Evolutionary conservation across 2,113 vertebrate species (phyloP).

Genomic region (Orientallactaga bullata): DNA sequence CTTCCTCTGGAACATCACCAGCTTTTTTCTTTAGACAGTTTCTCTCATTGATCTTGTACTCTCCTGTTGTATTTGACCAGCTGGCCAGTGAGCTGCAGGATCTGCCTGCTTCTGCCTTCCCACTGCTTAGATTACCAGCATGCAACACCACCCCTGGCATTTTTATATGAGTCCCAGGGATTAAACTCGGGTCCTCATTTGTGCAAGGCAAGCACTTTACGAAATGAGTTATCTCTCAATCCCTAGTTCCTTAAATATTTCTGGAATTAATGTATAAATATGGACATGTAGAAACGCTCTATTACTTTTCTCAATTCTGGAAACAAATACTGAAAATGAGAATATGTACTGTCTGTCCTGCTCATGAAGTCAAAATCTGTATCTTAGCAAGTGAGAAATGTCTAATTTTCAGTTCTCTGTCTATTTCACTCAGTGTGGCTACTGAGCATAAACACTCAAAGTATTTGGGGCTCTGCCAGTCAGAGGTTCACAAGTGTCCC

Average conservation of each 20-base stretch:
- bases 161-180: too few species aligned
- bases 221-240: too few species aligned
- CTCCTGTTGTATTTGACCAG: too few species aligned
- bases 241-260: not conserved
- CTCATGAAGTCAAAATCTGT: not conserved
- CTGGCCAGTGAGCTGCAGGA: too few species aligned
- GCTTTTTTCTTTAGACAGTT: too few species aligned
- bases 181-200: too few species aligned
- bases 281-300: not conserved
- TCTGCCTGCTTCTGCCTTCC: too few species aligned
- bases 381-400: not conserved
- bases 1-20: too few species aligned
- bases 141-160: too few species aligned
- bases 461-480: rapidly evolving
- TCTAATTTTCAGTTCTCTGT: not conserved
- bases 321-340: not conserved
- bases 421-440: not conserved
- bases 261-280: not conserved
- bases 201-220: too few species aligned
- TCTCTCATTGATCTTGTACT: too few species aligned
- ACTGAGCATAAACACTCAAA: not conserved
- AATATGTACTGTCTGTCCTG: not conserved
- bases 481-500: not conserved
- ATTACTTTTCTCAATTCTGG: not conserved
- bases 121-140: too few species aligned